Evolutionary conservation across 2,797 vertebrate species (phyloP), one percentile per base, ranked within the genome.

Genomic region (Corythornis leucogaster): DNA sequence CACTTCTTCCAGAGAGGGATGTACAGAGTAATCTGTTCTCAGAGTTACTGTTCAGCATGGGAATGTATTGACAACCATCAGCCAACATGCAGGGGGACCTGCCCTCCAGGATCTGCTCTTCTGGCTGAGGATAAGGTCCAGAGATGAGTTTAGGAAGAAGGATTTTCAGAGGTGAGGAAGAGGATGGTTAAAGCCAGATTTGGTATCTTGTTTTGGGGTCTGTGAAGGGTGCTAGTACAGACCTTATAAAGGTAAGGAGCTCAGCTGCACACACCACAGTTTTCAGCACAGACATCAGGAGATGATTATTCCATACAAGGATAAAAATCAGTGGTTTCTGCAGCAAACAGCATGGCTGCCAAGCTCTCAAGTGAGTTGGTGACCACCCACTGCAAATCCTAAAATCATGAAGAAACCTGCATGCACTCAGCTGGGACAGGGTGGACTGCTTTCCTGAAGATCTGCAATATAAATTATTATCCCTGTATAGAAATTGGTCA

Each of bases 301-400:
- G 0, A 2, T 5, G 30, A 48, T 85, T 55, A 35, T 68, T 85
- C 69, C 54, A 26, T 8, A 11, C 30, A 42, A 43, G 20, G 82
- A 48, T 62, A 42, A 80, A 78, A 89, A 71, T 8, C 15, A 14
- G n/a, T 19, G 12, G 10, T 30, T 82, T 63, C 84, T 79, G 59
- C 70, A 67, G 87, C 66, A 81, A 85, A 45, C 74, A 78, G 79
- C 81, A 66, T 19, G 7, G 76, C 83, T 93, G 90, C 90, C 84
- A 77, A 80, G 43, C 24, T 75, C 90, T 40, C 1, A 0, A 46
- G 46, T 22, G 0, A 43, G 46, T 26, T 43, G 55, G 50, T 54
- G 81, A 75, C 19, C 69, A 73, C 43, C 46, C 62, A 51, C 79
- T 68, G 76, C 64, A 91, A 75, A 80, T 82, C 89, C 85, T 45